Base-by-base conservation (phyloP, 2,113 vertebrate species). In the Chaetura pelagica region DNA sequence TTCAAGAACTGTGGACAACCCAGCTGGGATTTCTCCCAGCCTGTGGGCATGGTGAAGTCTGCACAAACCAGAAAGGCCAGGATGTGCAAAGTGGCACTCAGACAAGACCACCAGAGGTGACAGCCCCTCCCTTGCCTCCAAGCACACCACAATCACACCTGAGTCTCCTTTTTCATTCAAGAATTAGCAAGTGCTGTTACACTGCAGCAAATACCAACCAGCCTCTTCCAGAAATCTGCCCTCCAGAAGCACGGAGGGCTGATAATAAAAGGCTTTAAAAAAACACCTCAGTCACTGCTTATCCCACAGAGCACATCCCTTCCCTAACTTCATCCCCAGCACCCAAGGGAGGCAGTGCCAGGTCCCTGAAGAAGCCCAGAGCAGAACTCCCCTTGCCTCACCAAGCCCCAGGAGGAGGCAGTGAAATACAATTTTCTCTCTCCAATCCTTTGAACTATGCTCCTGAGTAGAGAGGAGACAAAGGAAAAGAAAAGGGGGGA, bases 391-490 rank as follows among this genome's bases (percentile, higher is more conserved):
- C 29, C 29, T 77, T 0, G 0, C 30, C 34, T 81, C 1, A 0
- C 23, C 11, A 9, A 34, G n/a, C 20, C 83, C 52, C 61, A 24
- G 61, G 59, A 84, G 76, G 30, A 73, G 18, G 21, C 49, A 61
- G 30, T 5, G 76, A 78, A 93, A 77, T 35, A 66, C 58, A 64
- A n/a, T 92, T 89, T 88, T 72, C 80, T 54, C 46, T 38, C 29
- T 72, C 81, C 82, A 89, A 2, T 34, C 46, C 72, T 85, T 94
- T 85, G 75, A 96, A 93, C 89, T 71, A 2, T 19, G 67, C 35
- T 89, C 55, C 35, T 12, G 71, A 87, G 89, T 4, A 54, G 68
- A 75, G 67, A 73, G 44, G 59, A 95, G 75, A 94, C 76, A 96
- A 90, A 92, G 69, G 49, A 34, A 73, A 51, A 68, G 49, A 34